Conservation (phyloP, 2,888 invertebrate species). For the Protonemura montana region DNA sequence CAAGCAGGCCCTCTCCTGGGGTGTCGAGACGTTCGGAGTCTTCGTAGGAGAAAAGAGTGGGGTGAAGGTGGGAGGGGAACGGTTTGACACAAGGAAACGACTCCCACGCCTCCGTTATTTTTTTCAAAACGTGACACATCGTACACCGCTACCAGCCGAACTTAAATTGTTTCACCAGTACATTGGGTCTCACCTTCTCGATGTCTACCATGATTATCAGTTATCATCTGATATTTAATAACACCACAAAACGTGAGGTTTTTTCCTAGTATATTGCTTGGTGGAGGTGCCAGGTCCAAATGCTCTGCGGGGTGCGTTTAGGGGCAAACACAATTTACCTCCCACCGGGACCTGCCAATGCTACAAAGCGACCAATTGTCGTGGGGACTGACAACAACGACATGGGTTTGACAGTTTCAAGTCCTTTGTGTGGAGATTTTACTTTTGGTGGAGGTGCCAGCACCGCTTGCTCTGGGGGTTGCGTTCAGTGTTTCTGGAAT, state of each 20-base stretch:
- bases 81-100: conserved; percentile 5
- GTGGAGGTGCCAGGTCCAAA: too few species aligned
- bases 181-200: background rate
- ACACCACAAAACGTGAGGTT: background rate
- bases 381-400: too few species aligned
- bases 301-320: too few species aligned
- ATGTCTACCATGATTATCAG: background rate
- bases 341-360: too few species aligned
- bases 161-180: background rate
- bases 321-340: too few species aligned
- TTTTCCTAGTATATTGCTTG: background rate
- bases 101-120: background rate
- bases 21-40: background rate
- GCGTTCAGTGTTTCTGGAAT: background rate
- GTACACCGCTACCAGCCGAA: background rate
- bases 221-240: background rate
- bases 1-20: conserved; percentile 37
- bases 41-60: background rate
- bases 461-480: background rate
- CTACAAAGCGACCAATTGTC: too few species aligned
- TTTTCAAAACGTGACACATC: background rate
- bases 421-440: too few species aligned
- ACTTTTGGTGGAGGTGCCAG: background rate
- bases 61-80: background rate
- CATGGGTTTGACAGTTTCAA: too few species aligned